phyloP scores from a whole-genome alignment of 2,888 invertebrate species.

The Ophraella communa region DNA sequence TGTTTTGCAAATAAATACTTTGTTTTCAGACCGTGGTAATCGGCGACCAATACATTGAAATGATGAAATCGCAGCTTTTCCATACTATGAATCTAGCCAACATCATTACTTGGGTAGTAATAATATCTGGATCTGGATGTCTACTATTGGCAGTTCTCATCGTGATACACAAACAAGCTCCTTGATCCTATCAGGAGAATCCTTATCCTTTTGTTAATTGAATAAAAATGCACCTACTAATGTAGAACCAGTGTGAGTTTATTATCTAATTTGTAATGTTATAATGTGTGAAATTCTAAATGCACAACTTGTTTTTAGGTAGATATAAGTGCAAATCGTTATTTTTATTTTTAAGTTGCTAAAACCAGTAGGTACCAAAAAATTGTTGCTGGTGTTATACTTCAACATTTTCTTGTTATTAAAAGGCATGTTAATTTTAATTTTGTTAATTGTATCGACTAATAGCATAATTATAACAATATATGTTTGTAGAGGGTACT shows the following conservation, averaged over 20 bases:
- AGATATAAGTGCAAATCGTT: too few relatives aligned
- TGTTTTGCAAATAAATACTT: conserved; percentile 14
- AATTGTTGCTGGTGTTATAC: too few relatives aligned
- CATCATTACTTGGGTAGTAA: conserved; percentile 44
- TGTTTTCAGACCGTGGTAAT: conserved; percentile 44
- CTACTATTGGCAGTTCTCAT: conserved; percentile 34
- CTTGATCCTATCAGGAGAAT: conserved; percentile 22
- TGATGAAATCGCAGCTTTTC: conserved; percentile 42
- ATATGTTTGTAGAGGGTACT: too few relatives aligned
- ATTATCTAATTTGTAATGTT: not conserved
- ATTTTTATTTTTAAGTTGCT: too few relatives aligned
- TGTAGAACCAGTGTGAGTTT: not conserved
- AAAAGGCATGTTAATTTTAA: too few relatives aligned
- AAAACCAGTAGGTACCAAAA: too few relatives aligned
- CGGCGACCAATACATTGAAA: conserved; percentile 42
- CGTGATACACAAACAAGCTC: conserved; percentile 29
- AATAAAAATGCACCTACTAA: not conserved
- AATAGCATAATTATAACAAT: too few relatives aligned
- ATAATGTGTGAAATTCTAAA: too few relatives aligned
- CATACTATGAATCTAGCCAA: conserved; percentile 41
- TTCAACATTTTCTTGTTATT: too few relatives aligned
- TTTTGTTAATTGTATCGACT: too few relatives aligned
- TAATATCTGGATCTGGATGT: conserved; percentile 38
- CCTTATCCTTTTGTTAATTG: conserved; percentile 20
- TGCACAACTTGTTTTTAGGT: too few relatives aligned